phyloP scores from a whole-genome alignment of 2,797 vertebrate genomes.

The Rhincodon typus region DNA sequence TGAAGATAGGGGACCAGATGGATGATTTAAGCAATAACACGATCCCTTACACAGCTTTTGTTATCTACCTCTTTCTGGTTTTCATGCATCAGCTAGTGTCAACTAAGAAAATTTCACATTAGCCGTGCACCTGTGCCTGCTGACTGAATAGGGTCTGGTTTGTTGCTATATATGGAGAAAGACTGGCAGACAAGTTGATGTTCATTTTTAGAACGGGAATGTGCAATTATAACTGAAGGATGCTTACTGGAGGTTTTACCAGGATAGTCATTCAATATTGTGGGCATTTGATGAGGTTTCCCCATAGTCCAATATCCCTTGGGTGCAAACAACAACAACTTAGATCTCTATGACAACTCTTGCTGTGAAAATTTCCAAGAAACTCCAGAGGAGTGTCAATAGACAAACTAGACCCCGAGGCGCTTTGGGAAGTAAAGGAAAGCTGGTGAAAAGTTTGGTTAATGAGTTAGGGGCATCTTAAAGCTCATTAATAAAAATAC shows the following conservation, averaged over 20 bases:
- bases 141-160: background rate
- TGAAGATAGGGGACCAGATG: no score
- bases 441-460: no score
- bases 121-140: background rate
- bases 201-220: background rate
- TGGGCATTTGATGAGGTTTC: background rate
- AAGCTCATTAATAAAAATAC: no score
- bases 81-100: background rate
- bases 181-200: background rate
- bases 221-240: background rate
- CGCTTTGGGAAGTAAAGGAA: no score
- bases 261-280: background rate
- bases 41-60: background rate
- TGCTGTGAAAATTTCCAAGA: no score
- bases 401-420: no score
- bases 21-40: background rate
- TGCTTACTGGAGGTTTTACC: background rate
- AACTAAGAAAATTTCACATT: background rate
- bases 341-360: background rate
- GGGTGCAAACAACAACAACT: background rate
- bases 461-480: no score
- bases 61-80: background rate
- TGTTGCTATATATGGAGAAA: background rate
- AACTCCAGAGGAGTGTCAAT: no score
- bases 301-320: no score